Evolutionary conservation across 2,888 invertebrate genomes (phyloP), one percentile per base, ranked within the genome.

Genomic region (Uropetala carovei): DNA sequence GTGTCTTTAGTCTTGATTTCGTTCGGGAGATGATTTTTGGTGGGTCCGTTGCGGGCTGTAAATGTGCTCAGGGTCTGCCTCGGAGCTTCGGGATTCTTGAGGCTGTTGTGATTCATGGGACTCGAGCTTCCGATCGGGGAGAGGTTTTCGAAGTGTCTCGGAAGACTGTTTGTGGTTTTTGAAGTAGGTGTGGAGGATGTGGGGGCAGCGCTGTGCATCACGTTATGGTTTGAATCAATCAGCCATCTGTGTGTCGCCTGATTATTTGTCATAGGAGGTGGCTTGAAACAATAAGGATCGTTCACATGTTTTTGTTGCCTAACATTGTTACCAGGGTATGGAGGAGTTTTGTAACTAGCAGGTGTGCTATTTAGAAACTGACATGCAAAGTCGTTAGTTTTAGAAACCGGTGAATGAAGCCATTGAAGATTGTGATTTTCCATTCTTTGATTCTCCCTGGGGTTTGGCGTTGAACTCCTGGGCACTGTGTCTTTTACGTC

Each of bases 211-310:
- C 64, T 68, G 18, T 89, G 89, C 89, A 89, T 89, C 1, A 89
- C 89, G n/a, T 89, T 89, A 43, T 89, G 89, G 68, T 89, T 89
- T 68, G 89, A 89, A 43, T 89, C 89, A 18, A 89, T 43, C 18
- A 89, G 89, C 89, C 89, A 89, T 58, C 64, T 89, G 16, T 89
- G 89, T n/a, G 43, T 60, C 8, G 43, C 43, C n/a, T 60, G 89
- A 30, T 43, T 64, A 64, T 56, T 89, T 14, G 43, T 89, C 4
- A 57, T 43, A 30, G 58, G 59, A 11, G 60, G 60, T n/a, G 89
- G 43, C 43, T 89, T 89, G 59, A 89, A 89, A 89, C 89, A 89
- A 56, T 89, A 89, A 16, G 18, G 43, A 30, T 89, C 89, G n/a
- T n/a, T 43, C 13, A 60, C 30, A 0, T 60, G 30, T 64, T 30